Conservation (phyloP, 2,888 invertebrate genomes). For the Cryptocephalus moraei region DNA sequence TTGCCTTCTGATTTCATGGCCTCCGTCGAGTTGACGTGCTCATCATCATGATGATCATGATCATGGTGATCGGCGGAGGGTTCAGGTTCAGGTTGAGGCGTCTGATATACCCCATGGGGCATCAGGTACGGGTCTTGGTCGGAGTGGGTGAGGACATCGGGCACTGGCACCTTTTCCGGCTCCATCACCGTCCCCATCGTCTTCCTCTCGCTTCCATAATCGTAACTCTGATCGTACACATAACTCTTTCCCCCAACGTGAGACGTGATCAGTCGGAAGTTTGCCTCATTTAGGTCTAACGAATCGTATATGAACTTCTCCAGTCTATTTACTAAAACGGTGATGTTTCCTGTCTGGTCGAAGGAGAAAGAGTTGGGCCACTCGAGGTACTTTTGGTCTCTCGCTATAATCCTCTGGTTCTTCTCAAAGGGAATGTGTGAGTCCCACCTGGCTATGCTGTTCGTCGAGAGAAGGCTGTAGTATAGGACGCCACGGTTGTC, state of each 20-base stretch:
- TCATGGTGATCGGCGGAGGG: neutral
- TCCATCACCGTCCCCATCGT: constrained; percentile 4
- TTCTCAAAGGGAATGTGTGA: constrained; percentile 45
- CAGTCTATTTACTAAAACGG: constrained; percentile 57
- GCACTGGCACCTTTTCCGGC: constrained; percentile 4
- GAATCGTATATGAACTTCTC: constrained; percentile 54
- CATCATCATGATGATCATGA: no score
- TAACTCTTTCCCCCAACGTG: constrained; percentile 54
- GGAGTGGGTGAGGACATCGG: constrained; percentile 9
- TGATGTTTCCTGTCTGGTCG: constrained; percentile 54
- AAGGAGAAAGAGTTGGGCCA: constrained; percentile 66
- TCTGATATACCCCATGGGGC: constrained; percentile 7
- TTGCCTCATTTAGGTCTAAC: constrained; percentile 48
- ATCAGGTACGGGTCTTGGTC: constrained; percentile 17
- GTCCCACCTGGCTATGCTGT: constrained; percentile 63
- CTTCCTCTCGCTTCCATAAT: constrained; percentile 12
- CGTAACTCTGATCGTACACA: constrained; percentile 40
- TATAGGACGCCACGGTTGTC: constrained; percentile 58
- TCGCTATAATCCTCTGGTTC: constrained; percentile 54
- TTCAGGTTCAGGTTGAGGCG: constrained; percentile 1
- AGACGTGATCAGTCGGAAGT: constrained; percentile 57
- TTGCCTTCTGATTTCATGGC: no score
- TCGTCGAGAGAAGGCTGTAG: constrained; percentile 58
- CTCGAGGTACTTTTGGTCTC: constrained; percentile 57
- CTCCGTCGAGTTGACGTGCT: no score